phyloP scores from a whole-genome alignment of 64 coral and sea anemone species.

The Platygyra sinensis region DNA sequence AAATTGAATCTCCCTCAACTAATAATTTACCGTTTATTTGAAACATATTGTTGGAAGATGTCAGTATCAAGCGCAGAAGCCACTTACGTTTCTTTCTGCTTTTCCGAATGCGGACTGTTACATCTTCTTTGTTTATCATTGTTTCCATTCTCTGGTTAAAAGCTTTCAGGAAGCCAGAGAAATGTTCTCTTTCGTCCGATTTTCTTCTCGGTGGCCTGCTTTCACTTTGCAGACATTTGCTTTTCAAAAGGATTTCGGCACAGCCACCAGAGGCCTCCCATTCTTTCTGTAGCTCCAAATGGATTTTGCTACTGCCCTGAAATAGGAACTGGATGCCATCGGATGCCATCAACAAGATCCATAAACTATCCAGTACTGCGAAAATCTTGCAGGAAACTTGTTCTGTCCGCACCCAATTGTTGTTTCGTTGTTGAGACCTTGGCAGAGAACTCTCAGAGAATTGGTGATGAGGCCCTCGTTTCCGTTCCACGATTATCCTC shows the following conservation, averaged over 20 bases:
- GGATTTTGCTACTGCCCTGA: not conserved
- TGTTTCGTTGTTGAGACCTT: not conserved
- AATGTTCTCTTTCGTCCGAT: not conserved
- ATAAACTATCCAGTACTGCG: not conserved
- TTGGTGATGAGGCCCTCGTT: conserved; percentile 5
- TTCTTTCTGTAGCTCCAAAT: not conserved
- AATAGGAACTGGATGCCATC: not conserved
- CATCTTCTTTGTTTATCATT: conserved; percentile 45
- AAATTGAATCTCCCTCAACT: too few relatives aligned
- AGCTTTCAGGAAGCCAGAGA: conserved; percentile 41
- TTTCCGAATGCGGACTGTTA: conserved; percentile 16
- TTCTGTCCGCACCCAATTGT: conserved; percentile 2
- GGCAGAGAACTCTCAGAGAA: not conserved
- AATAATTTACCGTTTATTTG: too few relatives aligned
- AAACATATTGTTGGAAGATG: too few relatives aligned
- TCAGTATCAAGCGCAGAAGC: not conserved
- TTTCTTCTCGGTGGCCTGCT: not conserved
- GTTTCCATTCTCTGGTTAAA: conserved; percentile 40
- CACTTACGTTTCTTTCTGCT: conserved; percentile 59
- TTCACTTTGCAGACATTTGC: not conserved
- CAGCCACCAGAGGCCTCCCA: not conserved
- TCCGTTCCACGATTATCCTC: not conserved
- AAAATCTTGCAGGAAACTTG: not conserved
- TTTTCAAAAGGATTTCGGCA: not conserved
- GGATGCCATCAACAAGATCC: too few relatives aligned